Evolutionary conservation across 2,888 invertebrate species (phyloP), one percentile per base, ranked within the genome.

Genomic region (Aplocera efformata): DNA sequence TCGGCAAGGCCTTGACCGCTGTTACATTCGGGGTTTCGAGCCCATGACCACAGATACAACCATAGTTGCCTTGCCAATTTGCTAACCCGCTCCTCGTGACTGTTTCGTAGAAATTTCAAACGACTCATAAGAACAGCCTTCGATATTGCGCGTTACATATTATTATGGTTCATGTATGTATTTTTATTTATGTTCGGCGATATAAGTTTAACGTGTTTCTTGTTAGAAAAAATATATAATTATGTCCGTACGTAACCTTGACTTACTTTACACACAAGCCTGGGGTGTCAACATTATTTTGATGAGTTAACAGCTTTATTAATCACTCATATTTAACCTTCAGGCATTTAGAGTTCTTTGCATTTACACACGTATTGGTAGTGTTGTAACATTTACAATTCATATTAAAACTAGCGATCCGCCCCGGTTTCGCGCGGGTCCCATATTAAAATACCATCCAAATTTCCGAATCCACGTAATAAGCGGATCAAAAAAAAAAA

Each of bases 1-100:
- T 67, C 72, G 69, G 73, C 76, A 62, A 75, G 78, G 58, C 84
- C 84, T 84, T 84, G 84, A 82, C 84, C 82, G 74, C 61, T 51
- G 56, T 52, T 56, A 53, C 63, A 63, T 72, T 70, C 58, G 54
- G 48, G n/a, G 49, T 45, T 50, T 49, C 53, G 60, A 56, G 38
- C 50, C 34, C 48, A 32, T 32, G 24, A 25, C 35, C 27, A 35
- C 45, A 48, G 48, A 32, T 32, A 22, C 32, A 37, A 28, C 32
- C 23, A 30, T 32, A 46, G 53, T 53, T 22, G 45, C 42, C 45
- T 52, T 57, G 50, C 58, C 46, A 53, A 60, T 61, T 57, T 61
- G 70, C 68, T 60, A 61, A 66, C 60, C 50, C 32, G 69, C 72
- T 66, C 63, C 67, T 72, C 69, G 73, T 71, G 64, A 72, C 63